Conservation (phyloP, 37 sponge, comb jelly and placozoan species). For the Ephydatia muelleri region DNA sequence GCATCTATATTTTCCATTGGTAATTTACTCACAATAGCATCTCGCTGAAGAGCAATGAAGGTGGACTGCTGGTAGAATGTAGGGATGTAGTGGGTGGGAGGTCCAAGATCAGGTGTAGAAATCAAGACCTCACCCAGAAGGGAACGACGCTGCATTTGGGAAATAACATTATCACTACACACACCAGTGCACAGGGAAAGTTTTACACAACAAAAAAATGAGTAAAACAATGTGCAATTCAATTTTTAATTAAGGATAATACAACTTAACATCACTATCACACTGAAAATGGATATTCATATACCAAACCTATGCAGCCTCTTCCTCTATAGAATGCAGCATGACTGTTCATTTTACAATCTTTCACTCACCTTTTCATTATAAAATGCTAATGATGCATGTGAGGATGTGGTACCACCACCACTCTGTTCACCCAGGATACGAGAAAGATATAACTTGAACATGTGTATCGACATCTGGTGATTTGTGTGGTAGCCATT, state of each 20-base stretch:
- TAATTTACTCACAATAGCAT: not conserved
- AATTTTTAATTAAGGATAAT: not conserved
- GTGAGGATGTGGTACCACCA: not conserved
- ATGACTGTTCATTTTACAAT: too few relatives aligned
- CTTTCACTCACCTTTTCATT: slow-evolving; percentile 2
- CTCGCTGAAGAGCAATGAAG: not conserved
- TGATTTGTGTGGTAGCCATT: not conserved
- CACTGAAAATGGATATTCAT: too few relatives aligned
- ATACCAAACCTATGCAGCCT: too few relatives aligned
- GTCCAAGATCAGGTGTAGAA: not conserved
- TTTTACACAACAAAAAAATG: not conserved
- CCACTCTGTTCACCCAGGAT: slow-evolving; percentile 30
- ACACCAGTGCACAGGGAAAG: not conserved
- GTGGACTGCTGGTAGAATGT: not conserved
- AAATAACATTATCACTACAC: not conserved
- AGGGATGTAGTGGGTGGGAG: slow-evolving; percentile 4
- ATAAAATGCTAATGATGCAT: slow-evolving; percentile 13
- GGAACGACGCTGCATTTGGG: not conserved
- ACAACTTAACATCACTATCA: too few relatives aligned
- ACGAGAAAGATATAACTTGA: slow-evolving; percentile 58
- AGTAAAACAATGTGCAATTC: too few relatives aligned
- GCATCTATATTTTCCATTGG: not conserved
- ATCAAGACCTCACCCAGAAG: slow-evolving; percentile 6
- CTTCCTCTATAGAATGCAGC: too few relatives aligned
- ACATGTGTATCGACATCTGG: slow-evolving; percentile 34